These are phyloP conservation scores for honey bee (Apis mellifera) DNA, from an alignment of 1,140 invertebrate species.

Conservation along the genomic window Amel_HAv3.1 CM009945.2:1976501-1977000, in stretches of 20 bases:
- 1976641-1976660: constrained; percentile 89
- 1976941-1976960: constrained; percentile 99
- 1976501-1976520: neutral
- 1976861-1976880: constrained; percentile 98
- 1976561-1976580: constrained; percentile 93
- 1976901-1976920: constrained; percentile 98
- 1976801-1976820: constrained; percentile 97
- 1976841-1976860: constrained; percentile 97
- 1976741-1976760: neutral
- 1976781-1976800: constrained; percentile 92
- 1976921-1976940: constrained; percentile 98
- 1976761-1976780: neutral
- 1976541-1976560: neutral
- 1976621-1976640: constrained; percentile 85
- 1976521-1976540: neutral
- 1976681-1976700: constrained; percentile 94
- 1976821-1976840: constrained; percentile 99
- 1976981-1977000: constrained; percentile 97
- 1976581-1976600: constrained; percentile 95
- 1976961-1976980: constrained; percentile 98
- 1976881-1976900: constrained; percentile 98
- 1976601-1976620: constrained; percentile 85
- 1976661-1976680: constrained; percentile 92
- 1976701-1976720: constrained; percentile 91
- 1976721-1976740: constrained; percentile 7